Evolutionary conservation across 2,113 vertebrate species (phyloP).

Genomic region (Salvelinus alpinus): DNA sequence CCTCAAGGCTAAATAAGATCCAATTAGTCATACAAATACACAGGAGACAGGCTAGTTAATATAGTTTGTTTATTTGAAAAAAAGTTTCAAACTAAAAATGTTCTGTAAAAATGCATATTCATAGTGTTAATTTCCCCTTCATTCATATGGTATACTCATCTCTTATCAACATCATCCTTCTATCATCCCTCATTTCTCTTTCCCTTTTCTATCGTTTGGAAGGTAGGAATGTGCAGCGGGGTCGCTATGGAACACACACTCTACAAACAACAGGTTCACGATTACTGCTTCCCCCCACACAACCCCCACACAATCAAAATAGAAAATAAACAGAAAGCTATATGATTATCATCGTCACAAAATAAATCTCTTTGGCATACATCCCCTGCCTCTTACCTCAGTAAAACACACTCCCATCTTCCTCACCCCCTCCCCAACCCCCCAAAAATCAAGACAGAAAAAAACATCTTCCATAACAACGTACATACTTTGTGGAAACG

Average conservation of each 20-base stretch:
- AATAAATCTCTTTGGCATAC: slow-evolving; percentile 46
- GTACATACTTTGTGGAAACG: neutral
- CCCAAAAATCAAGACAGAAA: neutral
- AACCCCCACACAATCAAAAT: slow-evolving; percentile 3
- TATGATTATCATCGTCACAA: slow-evolving; percentile 45
- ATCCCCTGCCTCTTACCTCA: neutral
- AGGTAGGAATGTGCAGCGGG: slow-evolving; percentile 14
- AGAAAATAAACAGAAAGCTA: slow-evolving; percentile 9
- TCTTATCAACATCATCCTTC: neutral
- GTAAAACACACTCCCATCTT: neutral
- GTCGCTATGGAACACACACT: neutral
- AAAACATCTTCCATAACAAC: neutral
- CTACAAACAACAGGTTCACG: slow-evolving; percentile 4
- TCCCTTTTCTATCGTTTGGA: neutral
- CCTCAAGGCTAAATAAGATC: neutral
- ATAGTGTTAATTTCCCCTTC: neutral
- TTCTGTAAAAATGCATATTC: slow-evolving; percentile 39
- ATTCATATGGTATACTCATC: neutral
- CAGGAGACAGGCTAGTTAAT: slow-evolving; percentile 9
- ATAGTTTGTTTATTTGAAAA: slow-evolving; percentile 35
- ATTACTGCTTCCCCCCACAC: neutral
- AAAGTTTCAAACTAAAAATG: slow-evolving; percentile 35
- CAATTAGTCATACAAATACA: neutral
- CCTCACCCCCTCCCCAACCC: neutral
- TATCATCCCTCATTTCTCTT: neutral